phyloP scores from a whole-genome alignment of 2,888 invertebrate genomes.

The Boloria selene region DNA sequence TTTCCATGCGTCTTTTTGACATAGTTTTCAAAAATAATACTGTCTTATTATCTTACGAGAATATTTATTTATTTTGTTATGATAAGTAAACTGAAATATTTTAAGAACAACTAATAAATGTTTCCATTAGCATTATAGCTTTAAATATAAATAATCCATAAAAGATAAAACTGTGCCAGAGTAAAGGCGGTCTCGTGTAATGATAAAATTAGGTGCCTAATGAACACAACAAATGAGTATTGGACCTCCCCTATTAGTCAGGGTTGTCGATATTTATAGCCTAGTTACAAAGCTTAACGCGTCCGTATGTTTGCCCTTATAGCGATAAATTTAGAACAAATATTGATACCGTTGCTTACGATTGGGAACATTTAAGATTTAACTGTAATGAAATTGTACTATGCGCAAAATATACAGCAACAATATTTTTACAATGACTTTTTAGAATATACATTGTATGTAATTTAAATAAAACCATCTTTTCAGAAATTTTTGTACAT shows the following conservation, averaged over 20 bases:
- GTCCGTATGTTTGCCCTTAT: constrained; percentile 57
- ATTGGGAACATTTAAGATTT: background rate
- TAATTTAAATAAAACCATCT: no score
- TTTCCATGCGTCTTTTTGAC: no score
- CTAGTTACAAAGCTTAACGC: constrained; percentile 63
- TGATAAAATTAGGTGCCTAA: constrained; percentile 13
- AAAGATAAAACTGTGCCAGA: background rate
- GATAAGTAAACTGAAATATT: no score
- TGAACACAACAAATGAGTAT: constrained; percentile 11
- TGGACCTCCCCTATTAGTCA: constrained; percentile 57
- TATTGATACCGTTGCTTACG: constrained; percentile 41
- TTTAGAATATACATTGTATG: no score
- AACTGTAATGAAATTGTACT: background rate
- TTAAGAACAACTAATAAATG: no score
- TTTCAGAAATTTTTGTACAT: no score
- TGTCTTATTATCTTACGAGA: no score
- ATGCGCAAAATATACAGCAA: no score
- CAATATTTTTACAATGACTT: no score
- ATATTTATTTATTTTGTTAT: no score
- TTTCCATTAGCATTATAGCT: no score
- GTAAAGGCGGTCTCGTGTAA: background rate
- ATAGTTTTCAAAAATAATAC: no score
- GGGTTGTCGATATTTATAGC: constrained; percentile 67
- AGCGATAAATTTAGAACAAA: constrained; percentile 59
- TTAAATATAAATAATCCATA: background rate